Base-by-base conservation (phyloP, 2,888 invertebrate genomes). In the Theretra japonica region DNA sequence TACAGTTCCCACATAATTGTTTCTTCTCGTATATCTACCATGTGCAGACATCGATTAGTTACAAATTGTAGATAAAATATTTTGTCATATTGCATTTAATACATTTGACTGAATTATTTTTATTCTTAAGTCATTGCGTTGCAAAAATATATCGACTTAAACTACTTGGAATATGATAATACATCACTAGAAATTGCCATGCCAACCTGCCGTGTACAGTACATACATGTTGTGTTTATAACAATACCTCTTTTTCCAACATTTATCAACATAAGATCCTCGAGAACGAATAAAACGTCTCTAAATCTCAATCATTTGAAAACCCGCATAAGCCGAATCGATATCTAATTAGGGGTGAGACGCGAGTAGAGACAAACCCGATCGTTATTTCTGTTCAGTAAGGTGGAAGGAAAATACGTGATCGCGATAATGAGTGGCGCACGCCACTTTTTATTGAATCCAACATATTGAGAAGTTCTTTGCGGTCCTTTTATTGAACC, bases 301-400 rank as follows among this genome's bases (percentile, higher is more conserved):
- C 1, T 71, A 48, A 59, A 57, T 30, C 60, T 70, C 75, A 56
- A 53, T 77, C 72, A 80, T 80, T 80, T 70, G 62, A 74, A 76
- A 76, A 76, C 76, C 75, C 76, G 76, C 73, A 75, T 75, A 72
- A 71, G 53, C 71, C 73, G 69, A 80, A 80, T 80, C 80, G 75
- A 82, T 77, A 78, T 78, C 73, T 81, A 82, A 82, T 82, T 78
- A 82, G 72, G 56, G 73, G 72, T 65, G 65, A 60, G 70, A 76
- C 79, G 79, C 76, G 73, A 75, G 77, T 72, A 71, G 70, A 74
- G 73, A 73, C 71, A 72, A 23, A 69, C 73, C 69, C 72, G 68
- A 76, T 90, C 87, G 86, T 89, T 89, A 90, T 87, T 88, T 80
- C 80, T 86, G 87, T 75, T 69, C 82, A 77, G 73, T 73, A 78